phyloP scores from a whole-genome alignment of 2,113 vertebrate species.

The Callaeas wilsoni region DNA sequence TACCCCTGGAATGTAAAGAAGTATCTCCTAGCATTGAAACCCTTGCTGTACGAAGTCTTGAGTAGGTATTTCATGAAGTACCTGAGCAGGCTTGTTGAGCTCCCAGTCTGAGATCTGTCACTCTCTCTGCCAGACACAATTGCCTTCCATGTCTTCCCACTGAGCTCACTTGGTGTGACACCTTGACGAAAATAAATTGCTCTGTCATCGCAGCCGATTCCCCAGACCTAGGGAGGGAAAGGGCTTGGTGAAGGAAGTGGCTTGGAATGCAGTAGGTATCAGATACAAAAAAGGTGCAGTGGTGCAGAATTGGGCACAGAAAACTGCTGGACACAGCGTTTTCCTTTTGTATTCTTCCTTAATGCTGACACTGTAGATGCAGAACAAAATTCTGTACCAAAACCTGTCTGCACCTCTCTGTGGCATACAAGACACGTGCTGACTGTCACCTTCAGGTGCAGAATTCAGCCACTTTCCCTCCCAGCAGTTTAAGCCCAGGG shows the following conservation, averaged over 20 bases:
- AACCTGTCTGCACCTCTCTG: not conserved
- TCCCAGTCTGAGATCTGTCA: conserved; percentile 87
- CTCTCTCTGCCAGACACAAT: conserved; percentile 77
- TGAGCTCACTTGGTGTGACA: conserved; percentile 88
- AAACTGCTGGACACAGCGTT: not conserved
- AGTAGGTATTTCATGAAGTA: conserved; percentile 20
- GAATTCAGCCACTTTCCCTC: not conserved
- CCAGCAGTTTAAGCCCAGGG: not conserved
- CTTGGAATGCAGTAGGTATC: not conserved
- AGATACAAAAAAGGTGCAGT: not conserved
- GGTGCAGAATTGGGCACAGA: not conserved
- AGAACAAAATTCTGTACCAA: not conserved
- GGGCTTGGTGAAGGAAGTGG: not conserved
- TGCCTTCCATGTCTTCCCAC: conserved; percentile 91
- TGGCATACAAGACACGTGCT: not conserved
- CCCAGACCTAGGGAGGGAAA: conserved; percentile 82
- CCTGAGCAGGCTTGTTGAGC: conserved; percentile 87
- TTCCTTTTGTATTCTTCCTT: not conserved
- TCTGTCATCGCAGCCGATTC: conserved; percentile 83
- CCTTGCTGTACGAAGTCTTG: not conserved
- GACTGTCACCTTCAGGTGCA: not conserved
- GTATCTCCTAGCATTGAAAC: not conserved
- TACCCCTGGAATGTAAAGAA: not conserved
- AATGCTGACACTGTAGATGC: not conserved
- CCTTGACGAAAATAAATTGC: conserved; percentile 89